A percentile compares a stretch with the other conserved stretches of the same genome.
Conservation (phyloP, 2,888 invertebrate genomes). For the Miltochrista miniata region DNA sequence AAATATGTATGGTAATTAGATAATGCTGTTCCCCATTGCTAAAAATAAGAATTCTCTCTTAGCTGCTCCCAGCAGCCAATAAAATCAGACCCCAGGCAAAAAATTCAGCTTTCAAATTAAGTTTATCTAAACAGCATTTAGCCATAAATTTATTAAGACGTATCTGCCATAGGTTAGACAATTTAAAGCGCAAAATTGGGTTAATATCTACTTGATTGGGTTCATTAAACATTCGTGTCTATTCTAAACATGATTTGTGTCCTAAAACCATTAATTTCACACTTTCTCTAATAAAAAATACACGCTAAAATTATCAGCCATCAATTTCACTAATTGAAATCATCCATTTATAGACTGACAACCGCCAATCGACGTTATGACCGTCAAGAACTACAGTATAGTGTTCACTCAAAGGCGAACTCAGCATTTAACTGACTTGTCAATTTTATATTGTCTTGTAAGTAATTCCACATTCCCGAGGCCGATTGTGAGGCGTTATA, state of each 20-base stretch:
- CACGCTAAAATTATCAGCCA: constrained; percentile 5
- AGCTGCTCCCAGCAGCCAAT: too few relatives aligned
- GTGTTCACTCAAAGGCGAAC: constrained; percentile 44
- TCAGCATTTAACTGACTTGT: constrained; percentile 76
- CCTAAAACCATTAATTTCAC: constrained; percentile 4
- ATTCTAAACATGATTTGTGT: constrained; percentile 1
- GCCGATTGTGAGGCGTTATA: constrained; percentile 81
- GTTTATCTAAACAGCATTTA: not conserved
- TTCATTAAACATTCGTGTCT: not conserved
- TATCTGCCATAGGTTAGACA: not conserved
- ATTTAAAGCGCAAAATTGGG: not conserved
- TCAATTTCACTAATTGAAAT: constrained; percentile 35
- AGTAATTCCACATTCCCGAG: constrained; percentile 80
- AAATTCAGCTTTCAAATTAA: too few relatives aligned
- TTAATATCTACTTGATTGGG: not conserved
- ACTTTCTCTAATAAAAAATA: constrained; percentile 11
- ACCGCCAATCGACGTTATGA: constrained; percentile 28
- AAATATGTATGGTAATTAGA: too few relatives aligned
- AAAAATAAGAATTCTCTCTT: too few relatives aligned
- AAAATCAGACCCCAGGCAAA: too few relatives aligned
- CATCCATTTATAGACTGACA: constrained; percentile 20
- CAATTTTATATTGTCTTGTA: constrained; percentile 83
- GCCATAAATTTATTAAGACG: not conserved
- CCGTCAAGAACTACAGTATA: constrained; percentile 22
- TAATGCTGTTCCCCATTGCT: too few relatives aligned